Evolutionary conservation across 2,888 invertebrate genomes (phyloP).

Genomic region (Fragum fragum): DNA sequence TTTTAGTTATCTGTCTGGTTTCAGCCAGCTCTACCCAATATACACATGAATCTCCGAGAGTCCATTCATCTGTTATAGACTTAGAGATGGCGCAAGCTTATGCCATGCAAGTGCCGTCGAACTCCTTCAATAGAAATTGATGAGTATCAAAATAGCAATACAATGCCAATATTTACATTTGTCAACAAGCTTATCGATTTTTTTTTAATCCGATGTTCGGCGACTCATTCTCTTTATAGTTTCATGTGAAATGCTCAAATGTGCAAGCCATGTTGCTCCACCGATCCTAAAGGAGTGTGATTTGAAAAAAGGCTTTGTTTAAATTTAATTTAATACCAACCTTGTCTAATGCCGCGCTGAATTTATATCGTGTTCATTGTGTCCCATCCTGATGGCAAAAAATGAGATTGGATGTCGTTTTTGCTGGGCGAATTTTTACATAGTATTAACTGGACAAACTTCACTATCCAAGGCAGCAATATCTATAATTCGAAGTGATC

Average conservation of each 20-base stretch:
- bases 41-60: slow-evolving; percentile 8
- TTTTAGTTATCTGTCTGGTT: not conserved
- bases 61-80: slow-evolving; percentile 11
- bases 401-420: not conserved
- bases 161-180: no score
- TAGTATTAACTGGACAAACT: slow-evolving; percentile 23
- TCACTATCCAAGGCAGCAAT: not conserved
- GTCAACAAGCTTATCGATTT: not conserved
- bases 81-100: not conserved
- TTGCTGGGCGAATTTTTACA: not conserved
- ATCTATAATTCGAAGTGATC: not conserved
- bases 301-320: not conserved
- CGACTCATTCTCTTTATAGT: not conserved
- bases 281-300: slow-evolving; percentile 29
- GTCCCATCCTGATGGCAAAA: slow-evolving; percentile 17
- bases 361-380: slow-evolving; percentile 19
- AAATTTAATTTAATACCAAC: not conserved
- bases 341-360: slow-evolving; percentile 13
- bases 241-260: slow-evolving; percentile 12
- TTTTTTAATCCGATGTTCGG: slow-evolving; percentile 5
- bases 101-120: not conserved
- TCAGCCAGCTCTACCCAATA: not conserved
- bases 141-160: no score
- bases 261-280: slow-evolving; percentile 14
- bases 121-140: no score